Base-by-base conservation (phyloP, 2,797 vertebrate species). In the Brotula barbata region DNA sequence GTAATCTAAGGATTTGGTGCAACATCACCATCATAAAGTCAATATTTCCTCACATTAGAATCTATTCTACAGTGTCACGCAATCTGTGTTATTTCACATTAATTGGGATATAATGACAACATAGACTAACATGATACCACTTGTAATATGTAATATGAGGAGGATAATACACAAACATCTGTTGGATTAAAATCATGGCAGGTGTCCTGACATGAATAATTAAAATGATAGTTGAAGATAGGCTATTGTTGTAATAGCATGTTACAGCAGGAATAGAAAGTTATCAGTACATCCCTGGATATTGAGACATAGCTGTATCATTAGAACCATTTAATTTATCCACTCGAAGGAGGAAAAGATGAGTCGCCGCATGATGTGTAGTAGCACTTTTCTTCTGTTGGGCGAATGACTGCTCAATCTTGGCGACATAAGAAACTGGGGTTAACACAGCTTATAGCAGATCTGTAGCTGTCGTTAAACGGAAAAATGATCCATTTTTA, bases 321-420 rank as follows among this genome's bases (percentile, higher is more conserved):
- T 79, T 83, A 84, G 36, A 56, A 50, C 71, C 71, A 68, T 80
- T n/a, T n/a, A n/a, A 66, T 78, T 64, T 81, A 82, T 85, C 25
- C 82, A 82, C 83, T 84, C 72, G 75, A 73, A 75, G 25, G 37
- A 51, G 83, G 84, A 87, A 85, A 82, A 68, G 69, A 84, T 88
- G 87, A 88, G 77, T 85, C 84, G 82, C 51, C 56, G 43, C 61
- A 49, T 65, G 72, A 83, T 80, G 78, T 67, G 74, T 77, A 83
- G 60, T 71, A 76, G 71, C 80, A 81, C 75, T 85, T 87, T 71
- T 71, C 82, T 70, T 77, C 46, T 61, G n/a, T n/a, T n/a, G n/a
- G n/a, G n/a, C n/a, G n/a, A n/a, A n/a, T n/a, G n/a, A n/a, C n/a
- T n/a, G n/a, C n/a, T n/a, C n/a, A n/a, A n/a, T n/a, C n/a, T n/a